phyloP scores from a whole-genome alignment of 2,797 vertebrate species.

The Rhinoraja longicauda region DNA sequence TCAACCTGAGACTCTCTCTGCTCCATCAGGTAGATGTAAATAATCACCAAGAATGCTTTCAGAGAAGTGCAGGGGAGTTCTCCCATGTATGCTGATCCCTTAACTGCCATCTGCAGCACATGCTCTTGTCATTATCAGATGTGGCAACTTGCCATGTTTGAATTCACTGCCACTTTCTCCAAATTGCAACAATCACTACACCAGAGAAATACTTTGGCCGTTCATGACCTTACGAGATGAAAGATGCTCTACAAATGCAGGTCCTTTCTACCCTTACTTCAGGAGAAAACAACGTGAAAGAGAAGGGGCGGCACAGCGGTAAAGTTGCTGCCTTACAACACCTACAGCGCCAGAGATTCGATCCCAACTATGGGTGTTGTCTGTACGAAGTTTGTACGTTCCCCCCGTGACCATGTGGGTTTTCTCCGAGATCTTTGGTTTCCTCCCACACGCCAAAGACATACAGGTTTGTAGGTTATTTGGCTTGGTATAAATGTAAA shows the following conservation, averaged over 20 bases:
- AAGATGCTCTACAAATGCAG: neutral
- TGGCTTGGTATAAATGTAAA: too few relatives aligned
- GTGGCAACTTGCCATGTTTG: neutral
- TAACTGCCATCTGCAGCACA: neutral
- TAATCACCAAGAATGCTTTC: neutral
- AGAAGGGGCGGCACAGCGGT: too few relatives aligned
- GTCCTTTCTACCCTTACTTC: neutral
- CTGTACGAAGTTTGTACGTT: too few relatives aligned
- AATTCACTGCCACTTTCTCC: neutral
- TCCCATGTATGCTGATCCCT: neutral
- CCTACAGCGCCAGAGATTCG: too few relatives aligned
- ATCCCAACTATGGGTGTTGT: too few relatives aligned
- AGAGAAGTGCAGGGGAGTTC: neutral
- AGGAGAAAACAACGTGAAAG: neutral
- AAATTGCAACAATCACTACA: neutral
- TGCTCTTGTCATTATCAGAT: neutral
- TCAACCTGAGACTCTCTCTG: neutral
- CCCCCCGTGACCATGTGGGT: too few relatives aligned
- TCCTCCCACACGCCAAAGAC: too few relatives aligned
- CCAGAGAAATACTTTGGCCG: neutral
- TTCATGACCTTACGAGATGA: neutral
- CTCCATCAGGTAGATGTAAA: neutral
- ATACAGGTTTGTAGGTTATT: too few relatives aligned
- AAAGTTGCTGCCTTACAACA: too few relatives aligned
- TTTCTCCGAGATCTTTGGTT: too few relatives aligned